Evolutionary conservation across 2,888 invertebrate genomes (phyloP).

Genomic region (Drosophila ustulata): DNA sequence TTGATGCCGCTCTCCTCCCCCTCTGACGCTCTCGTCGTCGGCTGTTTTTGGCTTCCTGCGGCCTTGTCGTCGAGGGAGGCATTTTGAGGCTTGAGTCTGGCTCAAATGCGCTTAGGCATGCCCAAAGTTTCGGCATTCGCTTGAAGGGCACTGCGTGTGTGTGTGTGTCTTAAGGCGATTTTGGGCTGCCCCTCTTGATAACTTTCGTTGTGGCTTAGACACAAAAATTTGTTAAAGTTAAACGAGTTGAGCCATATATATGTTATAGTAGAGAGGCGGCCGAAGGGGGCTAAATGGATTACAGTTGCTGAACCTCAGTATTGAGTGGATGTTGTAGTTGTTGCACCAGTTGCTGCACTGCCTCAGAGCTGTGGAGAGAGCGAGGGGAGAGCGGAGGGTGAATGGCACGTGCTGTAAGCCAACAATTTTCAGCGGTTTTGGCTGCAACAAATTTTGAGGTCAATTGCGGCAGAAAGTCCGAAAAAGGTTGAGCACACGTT

Average conservation of each 20-base stretch:
- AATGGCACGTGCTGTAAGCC: slow-evolving; percentile 13
- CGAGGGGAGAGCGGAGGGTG: neutral
- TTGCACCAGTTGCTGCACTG: slow-evolving; percentile 21
- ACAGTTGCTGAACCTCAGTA: slow-evolving; percentile 37
- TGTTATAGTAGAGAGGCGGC: neutral
- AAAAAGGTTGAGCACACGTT: slow-evolving; percentile 8
- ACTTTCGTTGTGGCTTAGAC: slow-evolving; percentile 64
- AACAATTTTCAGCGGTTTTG: slow-evolving; percentile 16
- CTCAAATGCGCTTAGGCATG: slow-evolving; percentile 52
- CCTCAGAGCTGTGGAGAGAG: neutral
- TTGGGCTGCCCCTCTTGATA: slow-evolving; percentile 24
- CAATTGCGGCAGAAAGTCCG: slow-evolving; percentile 17
- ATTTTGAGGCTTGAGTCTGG: slow-evolving; percentile 45
- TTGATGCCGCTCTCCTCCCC: slow-evolving; percentile 19
- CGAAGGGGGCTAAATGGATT: slow-evolving; percentile 54
- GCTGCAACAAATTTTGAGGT: slow-evolving; percentile 16
- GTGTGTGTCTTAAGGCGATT: slow-evolving; percentile 35
- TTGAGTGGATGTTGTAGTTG: slow-evolving; percentile 14
- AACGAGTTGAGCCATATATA: slow-evolving; percentile 63
- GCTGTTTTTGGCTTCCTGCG: slow-evolving; percentile 23
- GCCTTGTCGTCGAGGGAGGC: slow-evolving; percentile 42
- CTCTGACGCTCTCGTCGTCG: neutral
- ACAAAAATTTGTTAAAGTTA: slow-evolving; percentile 62
- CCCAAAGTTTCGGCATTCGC: slow-evolving; percentile 44
- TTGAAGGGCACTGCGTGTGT: slow-evolving; percentile 7